Evolutionary conservation across 2,888 invertebrate species (phyloP), one percentile per base, ranked within the genome.

Genomic region (Apocheima hispidaria): DNA sequence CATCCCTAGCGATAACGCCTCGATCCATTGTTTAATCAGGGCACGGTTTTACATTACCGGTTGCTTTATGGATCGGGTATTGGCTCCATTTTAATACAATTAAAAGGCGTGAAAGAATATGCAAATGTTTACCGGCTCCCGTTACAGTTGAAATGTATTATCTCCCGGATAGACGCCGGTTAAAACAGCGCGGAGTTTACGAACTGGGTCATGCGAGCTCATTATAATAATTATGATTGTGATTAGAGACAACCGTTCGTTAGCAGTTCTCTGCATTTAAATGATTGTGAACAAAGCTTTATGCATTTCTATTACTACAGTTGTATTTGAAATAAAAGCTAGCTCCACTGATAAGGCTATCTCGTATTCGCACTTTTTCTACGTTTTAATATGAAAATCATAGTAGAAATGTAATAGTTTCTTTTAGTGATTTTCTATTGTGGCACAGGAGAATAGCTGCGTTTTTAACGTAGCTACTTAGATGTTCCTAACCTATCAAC

Each of bases 11-110:
- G 49, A 33, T 50, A 50, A 23, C 35, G 35, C 61, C 62, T 62
- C 62, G 50, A 61, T 71, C 66, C 73, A 71, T 72, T 76, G 73
- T 75, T 76, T 73, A 74, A 77, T 75, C 72, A 69, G 71, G 70
- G 64, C 62, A 66, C 61, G 53, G 59, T 65, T 61, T 66, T 58
- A 61, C 49, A 56, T 67, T 65, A 67, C 61, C 46, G 48, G 43
- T 48, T 40, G 41, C 14, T 51, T 52, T 51, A 52, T 56, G 41
- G 56, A 52, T 56, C 61, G 33, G 14, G 38, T 52, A 57, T 62
- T 41, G 56, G 46, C 43, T 50, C 36, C 50, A 51, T 62, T 62
- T 57, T 62, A 62, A 62, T 33, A 46, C 56, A 56, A 57, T 52
- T 52, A 56, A 57, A 60, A 56, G 61, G 60, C 41, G 56, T 56